Conservation (phyloP, 2,113 vertebrate species). For the Cichladusa arquata region DNA sequence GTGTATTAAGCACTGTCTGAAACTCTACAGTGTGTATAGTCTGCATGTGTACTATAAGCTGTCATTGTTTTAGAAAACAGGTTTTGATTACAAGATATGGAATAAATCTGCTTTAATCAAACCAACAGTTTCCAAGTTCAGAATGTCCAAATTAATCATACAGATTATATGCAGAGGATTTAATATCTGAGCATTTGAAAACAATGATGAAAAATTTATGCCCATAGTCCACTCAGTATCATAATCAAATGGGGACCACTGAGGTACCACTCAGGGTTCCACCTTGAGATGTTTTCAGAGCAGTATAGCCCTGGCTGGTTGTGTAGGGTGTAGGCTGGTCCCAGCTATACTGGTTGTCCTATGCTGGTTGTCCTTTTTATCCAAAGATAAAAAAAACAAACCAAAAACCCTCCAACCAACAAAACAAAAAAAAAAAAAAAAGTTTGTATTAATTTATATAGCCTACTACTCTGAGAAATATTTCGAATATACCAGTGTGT, state of each 20-base stretch:
- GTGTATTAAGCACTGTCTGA: background rate
- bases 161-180: background rate
- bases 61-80: background rate
- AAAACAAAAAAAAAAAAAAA: background rate
- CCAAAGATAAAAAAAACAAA: background rate
- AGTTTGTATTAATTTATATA: background rate
- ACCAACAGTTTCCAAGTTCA: background rate
- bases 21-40: background rate
- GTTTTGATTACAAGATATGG: background rate
- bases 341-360: background rate
- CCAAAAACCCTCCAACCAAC: background rate
- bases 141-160: background rate
- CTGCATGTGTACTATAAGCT: background rate
- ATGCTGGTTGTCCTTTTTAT: background rate
- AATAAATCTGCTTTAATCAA: background rate
- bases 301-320: background rate
- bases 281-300: background rate
- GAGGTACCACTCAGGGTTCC: background rate
- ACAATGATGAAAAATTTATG: background rate
- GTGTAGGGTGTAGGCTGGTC: background rate
- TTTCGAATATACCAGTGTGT: background rate
- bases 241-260: background rate
- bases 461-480: background rate
- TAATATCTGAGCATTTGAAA: background rate
- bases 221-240: background rate